These are phyloP conservation scores for Phalacrocorax brasilianus DNA, from an alignment of 2,113 vertebrate genomes.

Conservation along the genomic window DNA sequence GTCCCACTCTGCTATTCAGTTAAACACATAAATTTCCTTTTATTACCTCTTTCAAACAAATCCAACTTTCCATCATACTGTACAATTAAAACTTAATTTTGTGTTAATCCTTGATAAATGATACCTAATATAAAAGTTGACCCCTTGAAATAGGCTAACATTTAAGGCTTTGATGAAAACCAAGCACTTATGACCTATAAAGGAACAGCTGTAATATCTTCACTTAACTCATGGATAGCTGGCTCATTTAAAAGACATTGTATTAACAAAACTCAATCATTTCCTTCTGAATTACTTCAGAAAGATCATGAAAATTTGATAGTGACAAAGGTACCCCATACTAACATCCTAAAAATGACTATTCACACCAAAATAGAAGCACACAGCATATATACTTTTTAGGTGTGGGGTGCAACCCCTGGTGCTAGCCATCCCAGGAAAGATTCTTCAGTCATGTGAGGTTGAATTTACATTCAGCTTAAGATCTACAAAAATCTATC, in stretches of 20 bases:
- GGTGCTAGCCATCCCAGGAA: background rate
- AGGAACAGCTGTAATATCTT: slow-evolving; percentile 20
- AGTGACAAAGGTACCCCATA: background rate
- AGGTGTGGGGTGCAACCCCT: no score
- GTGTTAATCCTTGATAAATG: slow-evolving; percentile 53
- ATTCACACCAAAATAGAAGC: background rate
- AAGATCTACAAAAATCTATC: background rate
- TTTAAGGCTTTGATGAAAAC: slow-evolving; percentile 57
- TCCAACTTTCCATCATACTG: slow-evolving; percentile 45
- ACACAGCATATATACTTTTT: background rate
- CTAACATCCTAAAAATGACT: background rate
- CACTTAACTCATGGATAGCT: background rate
- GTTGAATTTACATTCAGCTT: background rate
- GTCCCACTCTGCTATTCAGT: background rate
- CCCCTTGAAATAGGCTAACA: background rate
- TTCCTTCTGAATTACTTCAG: background rate
- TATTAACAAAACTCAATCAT: background rate
- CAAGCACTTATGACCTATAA: background rate
- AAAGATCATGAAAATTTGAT: background rate
- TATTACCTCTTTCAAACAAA: slow-evolving; percentile 62
- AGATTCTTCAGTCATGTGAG: background rate
- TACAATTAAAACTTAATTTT: slow-evolving; percentile 62
- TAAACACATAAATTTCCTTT: slow-evolving; percentile 56
- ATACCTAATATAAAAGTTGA: background rate
- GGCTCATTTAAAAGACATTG: background rate